Conservation (phyloP, 1,140 invertebrate species). For the Achroia grisella region DNA sequence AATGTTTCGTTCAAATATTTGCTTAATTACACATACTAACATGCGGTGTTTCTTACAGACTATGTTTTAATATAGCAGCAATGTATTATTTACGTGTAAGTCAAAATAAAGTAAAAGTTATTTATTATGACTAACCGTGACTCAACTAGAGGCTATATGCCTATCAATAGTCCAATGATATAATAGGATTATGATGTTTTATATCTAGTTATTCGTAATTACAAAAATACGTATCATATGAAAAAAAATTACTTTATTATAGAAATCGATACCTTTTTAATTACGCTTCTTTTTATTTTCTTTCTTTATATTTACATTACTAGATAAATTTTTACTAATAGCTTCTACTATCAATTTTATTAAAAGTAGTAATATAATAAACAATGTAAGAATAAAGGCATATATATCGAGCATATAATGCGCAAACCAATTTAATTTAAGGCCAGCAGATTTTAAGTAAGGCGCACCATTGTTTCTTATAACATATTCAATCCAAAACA, state of each 20-base stretch:
- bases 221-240: no score
- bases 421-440: slow-evolving; percentile 74
- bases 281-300: no score
- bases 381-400: slow-evolving; percentile 16
- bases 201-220: no score
- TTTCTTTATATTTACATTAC: no score
- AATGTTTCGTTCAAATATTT: slow-evolving; percentile 32
- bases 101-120: neutral
- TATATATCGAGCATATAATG: slow-evolving; percentile 77
- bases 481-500: slow-evolving; percentile 80
- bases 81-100: neutral
- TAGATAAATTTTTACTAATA: no score
- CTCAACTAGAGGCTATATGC: no score
- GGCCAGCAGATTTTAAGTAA: slow-evolving; percentile 75
- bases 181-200: no score
- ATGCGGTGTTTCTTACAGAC: slow-evolving; percentile 1
- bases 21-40: slow-evolving; percentile 23
- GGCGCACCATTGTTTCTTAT: slow-evolving; percentile 68
- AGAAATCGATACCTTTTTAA: no score
- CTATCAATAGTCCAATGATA: no score
- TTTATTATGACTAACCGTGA: neutral
- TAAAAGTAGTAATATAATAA: slow-evolving; percentile 1
- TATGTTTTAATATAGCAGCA: slow-evolving; percentile 1
- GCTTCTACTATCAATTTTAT: neutral
- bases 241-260: no score